Base-by-base conservation (phyloP, 2,888 invertebrate species). In the Polyploca ridens region DNA sequence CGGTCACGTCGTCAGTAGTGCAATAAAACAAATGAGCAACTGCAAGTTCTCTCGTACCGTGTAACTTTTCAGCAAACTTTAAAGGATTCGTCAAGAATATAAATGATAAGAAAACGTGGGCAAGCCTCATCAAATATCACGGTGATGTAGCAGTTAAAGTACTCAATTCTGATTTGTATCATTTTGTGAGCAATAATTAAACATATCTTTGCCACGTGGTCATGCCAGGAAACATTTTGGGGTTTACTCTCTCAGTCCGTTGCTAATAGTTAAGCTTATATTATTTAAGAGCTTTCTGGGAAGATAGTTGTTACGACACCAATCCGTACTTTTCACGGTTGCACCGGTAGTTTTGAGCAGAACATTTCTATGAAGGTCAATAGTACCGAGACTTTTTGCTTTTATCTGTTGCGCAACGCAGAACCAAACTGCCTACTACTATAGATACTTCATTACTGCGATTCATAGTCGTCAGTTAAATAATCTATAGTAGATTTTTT, bases 21-120 rank as follows among this genome's bases (percentile, higher is more conserved):
- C 87, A 87, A 89, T 89, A 89, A 91, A 90, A 87, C 79, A 84
- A 84, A 82, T 80, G 74, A 82, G 78, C 77, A 69, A 82, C 79
- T 87, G 85, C 86, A 87, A 74, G 84, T 78, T 74, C 74, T 77
- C 80, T 75, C 79, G 74, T 70, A 75, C 70, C 69, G 76, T 77
- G 77, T 78, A 75, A 75, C 69, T 78, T 86, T 88, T 87, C 88
- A 86, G 85, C 69, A 73, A 69, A 70, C 64, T 66, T 69, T 71
- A 71, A 73, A 78, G 77, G 78, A 83, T 69, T 72, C 70, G 69
- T 19, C 61, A 19, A 19, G 80, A 83, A 89, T 88, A 82, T 82
- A 79, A 85, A 88, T 84, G 78, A 71, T 68, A 69, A 65, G 75
- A 75, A 79, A 73, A 77, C 78, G 82, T 79, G 85, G 19, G 81